A percentile compares a stretch with the other conserved stretches of the same genome.
Evolutionary conservation across 2,797 vertebrate genomes (phyloP).

Genomic region (Halcyon badia): DNA sequence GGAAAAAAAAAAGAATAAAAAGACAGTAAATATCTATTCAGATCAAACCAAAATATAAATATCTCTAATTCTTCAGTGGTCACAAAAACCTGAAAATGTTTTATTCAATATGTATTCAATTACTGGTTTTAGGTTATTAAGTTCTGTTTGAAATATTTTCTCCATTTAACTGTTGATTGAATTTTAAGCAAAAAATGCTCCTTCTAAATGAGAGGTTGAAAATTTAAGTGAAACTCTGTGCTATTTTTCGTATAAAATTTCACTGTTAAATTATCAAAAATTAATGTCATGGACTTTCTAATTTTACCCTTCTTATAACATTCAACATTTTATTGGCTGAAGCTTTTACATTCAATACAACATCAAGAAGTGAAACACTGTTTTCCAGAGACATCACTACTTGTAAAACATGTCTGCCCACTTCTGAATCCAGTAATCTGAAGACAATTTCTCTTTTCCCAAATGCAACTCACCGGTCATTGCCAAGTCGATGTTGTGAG

Average conservation of each 20-base stretch:
- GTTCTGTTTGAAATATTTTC: not conserved
- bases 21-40: not conserved
- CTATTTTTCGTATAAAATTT: not conserved
- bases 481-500: slow-evolving; percentile 2
- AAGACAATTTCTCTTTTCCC: not conserved
- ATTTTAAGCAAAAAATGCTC: not conserved
- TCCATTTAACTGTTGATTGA: not conserved
- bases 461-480: slow-evolving; percentile 77
- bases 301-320: not conserved
- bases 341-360: not conserved
- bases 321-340: not conserved
- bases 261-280: not conserved
- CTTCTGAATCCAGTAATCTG: not conserved
- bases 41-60: not conserved
- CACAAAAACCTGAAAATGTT: not conserved
- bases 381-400: not conserved
- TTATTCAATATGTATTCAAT: not conserved
- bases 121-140: not conserved
- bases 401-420: not conserved
- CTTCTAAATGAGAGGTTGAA: not conserved
- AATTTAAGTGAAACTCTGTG: not conserved
- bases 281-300: not conserved
- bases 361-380: not conserved
- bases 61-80: not conserved
- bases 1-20: too few species aligned